phyloP scores from a whole-genome alignment of 2,113 vertebrate species.

The Trogon surrucura region DNA sequence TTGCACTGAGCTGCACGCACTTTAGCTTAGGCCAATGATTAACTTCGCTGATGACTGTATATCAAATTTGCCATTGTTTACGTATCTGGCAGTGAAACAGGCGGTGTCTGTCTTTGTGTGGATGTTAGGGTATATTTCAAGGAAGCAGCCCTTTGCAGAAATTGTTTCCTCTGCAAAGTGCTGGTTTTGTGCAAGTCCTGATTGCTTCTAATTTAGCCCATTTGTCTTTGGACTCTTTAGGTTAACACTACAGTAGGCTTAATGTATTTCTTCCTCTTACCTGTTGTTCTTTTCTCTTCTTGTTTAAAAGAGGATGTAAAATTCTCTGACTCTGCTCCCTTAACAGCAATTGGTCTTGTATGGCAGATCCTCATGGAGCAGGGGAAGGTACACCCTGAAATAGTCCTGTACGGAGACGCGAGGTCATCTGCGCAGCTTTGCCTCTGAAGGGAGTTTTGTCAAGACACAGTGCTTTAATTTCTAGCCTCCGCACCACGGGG shows the following conservation, averaged over 20 bases:
- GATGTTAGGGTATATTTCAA: not conserved
- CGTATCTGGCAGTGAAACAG: not conserved
- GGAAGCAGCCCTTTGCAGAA: constrained; percentile 18
- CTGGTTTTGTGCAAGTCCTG: not conserved
- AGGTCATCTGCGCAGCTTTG: not conserved
- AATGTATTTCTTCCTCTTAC: not conserved
- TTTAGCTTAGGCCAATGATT: constrained; percentile 29
- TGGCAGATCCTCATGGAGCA: not conserved
- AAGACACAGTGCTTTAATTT: not conserved
- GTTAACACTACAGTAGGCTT: not conserved
- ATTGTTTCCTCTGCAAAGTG: constrained; percentile 22
- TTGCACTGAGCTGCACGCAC: not conserved
- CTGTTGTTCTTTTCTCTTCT: not conserved
- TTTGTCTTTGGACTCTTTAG: not conserved
- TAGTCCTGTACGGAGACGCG: not conserved
- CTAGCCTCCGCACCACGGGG: not conserved
- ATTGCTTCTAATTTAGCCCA: constrained; percentile 9
- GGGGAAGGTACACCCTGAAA: constrained; percentile 43
- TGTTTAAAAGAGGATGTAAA: not conserved
- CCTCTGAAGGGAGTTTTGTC: constrained; percentile 11
- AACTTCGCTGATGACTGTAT: constrained; percentile 31
- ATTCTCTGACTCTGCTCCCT: not conserved
- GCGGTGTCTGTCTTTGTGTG: not conserved
- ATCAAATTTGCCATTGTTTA: constrained; percentile 2
- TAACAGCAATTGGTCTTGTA: not conserved